Evolutionary conservation across 2,888 invertebrate species (phyloP), one percentile per base, ranked within the genome.

Genomic region (Chrysotoxum bicinctum): DNA sequence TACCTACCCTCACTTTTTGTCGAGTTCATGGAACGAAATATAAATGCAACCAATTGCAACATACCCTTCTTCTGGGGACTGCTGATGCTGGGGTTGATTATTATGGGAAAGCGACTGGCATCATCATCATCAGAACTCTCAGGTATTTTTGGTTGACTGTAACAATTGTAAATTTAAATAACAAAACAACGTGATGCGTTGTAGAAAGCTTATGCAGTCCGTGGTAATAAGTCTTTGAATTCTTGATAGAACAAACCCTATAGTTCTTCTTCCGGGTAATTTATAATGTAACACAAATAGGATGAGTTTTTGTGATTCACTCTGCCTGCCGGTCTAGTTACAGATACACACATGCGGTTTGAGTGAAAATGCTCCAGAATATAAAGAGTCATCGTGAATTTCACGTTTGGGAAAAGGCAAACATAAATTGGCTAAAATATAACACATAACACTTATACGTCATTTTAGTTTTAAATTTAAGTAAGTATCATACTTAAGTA

Each of bases 81-180:
- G 40, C 68, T 62, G 32, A 45, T 37, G 68, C 5, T 14, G 14
- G 14, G 69, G n/a, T n/a, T n/a, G 78, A 50, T 32, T 30, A 35
- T 58, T 48, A 58, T 66, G 43, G 23, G 30, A 16, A 32, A 48
- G 32, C 32, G 43, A 43, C 26, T 52, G 14, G 7, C 32, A 68
- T 45, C 12, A 35, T 14, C 32, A 37, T 21, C 32, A 21, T 69
- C 64, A 45, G 7, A 64, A 45, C 50, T 66, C 66, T n/a, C 66
- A 66, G 66, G 52, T 66, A 30, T 54, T 73, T 58, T 58, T 56
- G 30, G 68, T 58, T 83, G 74, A 32, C 37, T 79, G 83, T 79
- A 83, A 83, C 78, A 74, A 79, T 70, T 79, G 62, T 66, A 69
- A 78, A 83, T 79, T 79, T 79, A 74, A 78, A 83, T 83, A 83